These are phyloP conservation scores for Sericinus montela DNA, from an alignment of 2,888 invertebrate species.

Conservation along the genomic window DNA sequence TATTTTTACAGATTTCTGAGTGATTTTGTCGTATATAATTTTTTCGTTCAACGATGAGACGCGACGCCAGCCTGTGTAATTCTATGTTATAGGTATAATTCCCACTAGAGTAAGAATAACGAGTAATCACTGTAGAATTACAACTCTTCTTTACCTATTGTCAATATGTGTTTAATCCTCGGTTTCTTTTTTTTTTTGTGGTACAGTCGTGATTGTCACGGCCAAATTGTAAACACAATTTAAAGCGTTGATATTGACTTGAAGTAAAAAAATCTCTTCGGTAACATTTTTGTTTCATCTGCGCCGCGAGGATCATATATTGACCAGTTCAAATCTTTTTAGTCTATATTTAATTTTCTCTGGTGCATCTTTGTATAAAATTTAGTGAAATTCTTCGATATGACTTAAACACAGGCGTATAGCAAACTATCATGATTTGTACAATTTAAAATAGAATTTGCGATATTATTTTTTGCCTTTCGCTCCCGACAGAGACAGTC, in stretches of 20 bases:
- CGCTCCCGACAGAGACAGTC: neutral
- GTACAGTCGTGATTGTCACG: constrained; percentile 10
- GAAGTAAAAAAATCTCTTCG: neutral
- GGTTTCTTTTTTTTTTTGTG: constrained; percentile 30
- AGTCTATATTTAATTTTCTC: constrained; percentile 1
- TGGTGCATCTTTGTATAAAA: constrained; percentile 12
- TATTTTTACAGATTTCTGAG: neutral
- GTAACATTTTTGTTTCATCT: neutral
- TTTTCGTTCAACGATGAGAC: constrained; percentile 24
- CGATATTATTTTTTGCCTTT: neutral
- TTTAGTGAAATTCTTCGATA: constrained; percentile 6
- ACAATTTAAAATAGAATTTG: neutral
- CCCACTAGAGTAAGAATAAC: constrained; percentile 63
- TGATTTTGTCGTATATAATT: constrained; percentile 3
- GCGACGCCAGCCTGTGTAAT: constrained; percentile 48
- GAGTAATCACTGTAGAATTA: constrained; percentile 53
- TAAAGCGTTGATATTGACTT: neutral
- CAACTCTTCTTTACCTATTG: constrained; percentile 48
- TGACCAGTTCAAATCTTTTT: neutral
- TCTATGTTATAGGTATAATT: constrained; percentile 71
- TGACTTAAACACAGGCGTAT: constrained; percentile 1
- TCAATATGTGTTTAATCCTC: constrained; percentile 26
- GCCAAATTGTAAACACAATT: neutral
- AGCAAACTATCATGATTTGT: neutral
- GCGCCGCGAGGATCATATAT: neutral